Conservation (phyloP, 2,113 vertebrate genomes). For the Aix galericulata region DNA sequence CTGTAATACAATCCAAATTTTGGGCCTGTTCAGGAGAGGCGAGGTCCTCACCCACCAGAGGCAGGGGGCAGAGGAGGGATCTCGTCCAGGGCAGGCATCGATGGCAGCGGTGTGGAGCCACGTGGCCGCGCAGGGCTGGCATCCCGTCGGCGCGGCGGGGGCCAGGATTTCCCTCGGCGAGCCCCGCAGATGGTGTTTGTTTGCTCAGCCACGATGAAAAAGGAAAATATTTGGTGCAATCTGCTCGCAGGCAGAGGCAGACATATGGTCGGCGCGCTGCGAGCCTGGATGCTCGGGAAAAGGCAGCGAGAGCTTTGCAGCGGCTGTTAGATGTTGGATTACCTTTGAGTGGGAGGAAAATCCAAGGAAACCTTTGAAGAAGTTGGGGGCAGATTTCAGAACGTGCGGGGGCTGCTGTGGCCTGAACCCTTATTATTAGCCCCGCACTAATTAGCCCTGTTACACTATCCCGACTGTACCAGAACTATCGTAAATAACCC, state of each 20-base stretch:
- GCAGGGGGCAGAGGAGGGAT: background rate
- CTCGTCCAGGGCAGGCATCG: background rate
- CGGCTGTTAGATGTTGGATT: background rate
- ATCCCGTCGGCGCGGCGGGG: fast-evolving
- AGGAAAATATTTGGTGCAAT: slow-evolving; percentile 67
- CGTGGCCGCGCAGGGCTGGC: fast-evolving
- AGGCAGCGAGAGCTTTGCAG: background rate
- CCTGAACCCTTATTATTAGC: background rate
- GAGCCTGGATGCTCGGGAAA: background rate
- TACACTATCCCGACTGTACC: background rate
- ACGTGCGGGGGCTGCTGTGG: background rate
- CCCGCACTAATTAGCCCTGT: background rate
- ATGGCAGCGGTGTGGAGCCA: background rate
- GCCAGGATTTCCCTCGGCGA: background rate
- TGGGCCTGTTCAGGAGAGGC: background rate
- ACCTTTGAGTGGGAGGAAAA: background rate
- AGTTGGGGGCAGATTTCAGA: background rate
- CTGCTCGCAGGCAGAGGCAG: slow-evolving; percentile 59
- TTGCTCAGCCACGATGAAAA: slow-evolving; percentile 46
- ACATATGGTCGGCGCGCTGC: background rate
- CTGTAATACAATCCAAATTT: background rate
- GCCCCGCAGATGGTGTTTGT: slow-evolving; percentile 68
- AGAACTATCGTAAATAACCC: background rate
- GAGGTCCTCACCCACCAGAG: background rate
- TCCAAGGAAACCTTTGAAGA: background rate